phyloP scores from a whole-genome alignment of 2,888 invertebrate genomes.

The Adelphocoris suturalis region DNA sequence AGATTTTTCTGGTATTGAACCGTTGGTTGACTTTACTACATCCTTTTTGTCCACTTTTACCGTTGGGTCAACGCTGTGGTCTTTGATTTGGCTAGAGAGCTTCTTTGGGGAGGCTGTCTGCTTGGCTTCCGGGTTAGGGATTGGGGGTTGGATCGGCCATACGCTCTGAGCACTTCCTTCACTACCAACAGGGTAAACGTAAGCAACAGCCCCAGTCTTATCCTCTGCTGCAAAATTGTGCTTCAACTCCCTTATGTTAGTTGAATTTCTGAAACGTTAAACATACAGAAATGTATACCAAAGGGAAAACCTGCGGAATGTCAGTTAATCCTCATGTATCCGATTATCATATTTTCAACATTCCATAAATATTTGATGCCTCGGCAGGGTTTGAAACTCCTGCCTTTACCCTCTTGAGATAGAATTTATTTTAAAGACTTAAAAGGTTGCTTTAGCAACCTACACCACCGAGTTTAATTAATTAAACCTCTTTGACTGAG shows the following conservation, averaged over 20 bases:
- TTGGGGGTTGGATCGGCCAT: not conserved
- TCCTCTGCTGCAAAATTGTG: conserved; percentile 5
- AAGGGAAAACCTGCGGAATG: not conserved
- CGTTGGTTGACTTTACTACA: not conserved
- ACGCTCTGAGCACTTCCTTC: not conserved
- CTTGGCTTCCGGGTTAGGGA: not conserved
- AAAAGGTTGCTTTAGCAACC: no score
- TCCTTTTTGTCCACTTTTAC: not conserved
- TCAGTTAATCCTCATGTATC: no score
- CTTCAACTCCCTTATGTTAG: conserved; percentile 42
- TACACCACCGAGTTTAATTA: no score
- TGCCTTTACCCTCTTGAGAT: no score
- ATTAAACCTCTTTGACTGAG: no score
- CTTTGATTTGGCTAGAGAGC: not conserved
- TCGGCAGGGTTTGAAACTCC: no score
- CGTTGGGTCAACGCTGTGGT: not conserved
- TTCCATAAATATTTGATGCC: no score
- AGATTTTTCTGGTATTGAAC: not conserved
- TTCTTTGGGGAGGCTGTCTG: not conserved
- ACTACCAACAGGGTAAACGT: conserved; percentile 38
- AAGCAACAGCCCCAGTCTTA: conserved; percentile 24
- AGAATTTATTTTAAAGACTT: no score
- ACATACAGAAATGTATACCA: not conserved
- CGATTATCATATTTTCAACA: no score
- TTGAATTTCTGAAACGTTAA: conserved; percentile 39